Evolutionary conservation across 2,113 vertebrate species (phyloP).

Genomic region (Himantopus leucocephalus): DNA sequence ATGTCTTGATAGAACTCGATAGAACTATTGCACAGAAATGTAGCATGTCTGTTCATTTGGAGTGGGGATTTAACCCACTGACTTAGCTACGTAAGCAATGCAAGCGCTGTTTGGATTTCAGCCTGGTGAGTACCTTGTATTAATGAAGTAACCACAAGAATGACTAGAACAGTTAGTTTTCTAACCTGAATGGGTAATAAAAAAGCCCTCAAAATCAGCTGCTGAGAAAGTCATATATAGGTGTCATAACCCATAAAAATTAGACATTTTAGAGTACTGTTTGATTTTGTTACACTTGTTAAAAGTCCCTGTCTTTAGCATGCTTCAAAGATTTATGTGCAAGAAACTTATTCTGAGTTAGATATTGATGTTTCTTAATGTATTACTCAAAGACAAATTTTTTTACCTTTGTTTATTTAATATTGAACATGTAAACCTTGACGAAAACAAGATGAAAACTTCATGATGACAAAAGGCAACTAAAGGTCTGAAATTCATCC

Average conservation of each 20-base stretch:
- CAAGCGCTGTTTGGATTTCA: background rate
- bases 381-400: background rate
- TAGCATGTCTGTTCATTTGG: background rate
- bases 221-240: background rate
- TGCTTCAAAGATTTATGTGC: background rate
- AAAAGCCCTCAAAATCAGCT: background rate
- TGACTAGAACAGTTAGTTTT: background rate
- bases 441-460: background rate
- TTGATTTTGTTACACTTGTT: background rate
- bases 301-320: background rate
- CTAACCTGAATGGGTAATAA: background rate
- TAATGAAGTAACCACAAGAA: background rate
- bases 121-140: background rate
- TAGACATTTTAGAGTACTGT: background rate
- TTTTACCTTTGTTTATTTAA: background rate
- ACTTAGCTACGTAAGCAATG: background rate
- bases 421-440: background rate
- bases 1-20: background rate
- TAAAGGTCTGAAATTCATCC: background rate
- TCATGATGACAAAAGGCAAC: background rate
- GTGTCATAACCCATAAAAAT: background rate
- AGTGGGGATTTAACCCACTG: background rate
- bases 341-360: background rate
- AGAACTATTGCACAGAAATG: background rate
- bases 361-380: background rate